Conservation (phyloP, 2,797 vertebrate genomes). For the Sitta carolinensis region DNA sequence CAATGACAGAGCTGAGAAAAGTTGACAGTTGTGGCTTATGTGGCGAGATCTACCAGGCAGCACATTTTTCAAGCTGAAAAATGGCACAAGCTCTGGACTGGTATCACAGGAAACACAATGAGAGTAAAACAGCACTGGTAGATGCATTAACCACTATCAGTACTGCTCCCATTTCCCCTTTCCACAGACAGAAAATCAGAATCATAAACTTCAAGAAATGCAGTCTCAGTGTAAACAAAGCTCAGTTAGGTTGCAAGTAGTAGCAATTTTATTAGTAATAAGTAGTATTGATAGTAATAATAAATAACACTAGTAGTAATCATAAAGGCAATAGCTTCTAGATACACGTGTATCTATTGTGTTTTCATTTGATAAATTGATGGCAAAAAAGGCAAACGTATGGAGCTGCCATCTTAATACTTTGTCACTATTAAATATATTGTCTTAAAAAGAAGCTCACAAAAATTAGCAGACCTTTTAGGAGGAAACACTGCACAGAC, state of each 20-base stretch:
- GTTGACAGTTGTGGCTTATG: not conserved
- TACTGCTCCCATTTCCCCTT: not conserved
- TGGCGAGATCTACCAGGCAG: constrained; percentile 30
- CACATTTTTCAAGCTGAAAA: constrained; percentile 30
- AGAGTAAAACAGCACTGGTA: not conserved
- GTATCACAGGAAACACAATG: not conserved
- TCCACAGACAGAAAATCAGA: not conserved
- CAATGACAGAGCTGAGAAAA: not conserved
- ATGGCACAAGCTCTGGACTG: not conserved
- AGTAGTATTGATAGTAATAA: not conserved
- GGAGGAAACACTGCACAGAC: not conserved
- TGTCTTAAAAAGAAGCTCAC: not conserved
- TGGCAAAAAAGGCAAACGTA: not conserved
- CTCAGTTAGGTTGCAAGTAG: not conserved
- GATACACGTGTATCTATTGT: not conserved
- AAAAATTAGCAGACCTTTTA: not conserved
- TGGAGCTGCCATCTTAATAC: not conserved
- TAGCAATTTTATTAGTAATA: not conserved
- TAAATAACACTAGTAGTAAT: not conserved
- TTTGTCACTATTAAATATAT: not conserved
- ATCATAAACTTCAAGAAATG: not conserved
- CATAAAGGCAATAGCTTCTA: not conserved
- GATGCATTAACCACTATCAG: not conserved
- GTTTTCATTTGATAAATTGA: not conserved
- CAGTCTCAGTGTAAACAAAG: not conserved